phyloP scores from a whole-genome alignment of 2,888 invertebrate genomes.

The Myathropa florea region DNA sequence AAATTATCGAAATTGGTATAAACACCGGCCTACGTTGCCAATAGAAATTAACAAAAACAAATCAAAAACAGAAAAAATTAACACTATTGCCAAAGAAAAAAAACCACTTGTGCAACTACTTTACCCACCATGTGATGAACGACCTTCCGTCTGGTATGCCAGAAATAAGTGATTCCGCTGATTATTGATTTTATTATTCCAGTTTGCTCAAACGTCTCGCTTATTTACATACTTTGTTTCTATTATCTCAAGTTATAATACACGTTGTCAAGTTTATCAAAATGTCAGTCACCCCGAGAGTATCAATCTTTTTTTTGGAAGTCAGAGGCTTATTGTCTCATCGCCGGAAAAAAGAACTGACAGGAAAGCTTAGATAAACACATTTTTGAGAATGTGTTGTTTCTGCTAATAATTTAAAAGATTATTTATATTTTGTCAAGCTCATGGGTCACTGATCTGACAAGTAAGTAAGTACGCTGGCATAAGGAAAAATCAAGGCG shows the following conservation, averaged over 20 bases:
- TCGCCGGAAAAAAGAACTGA: neutral
- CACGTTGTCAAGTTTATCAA: neutral
- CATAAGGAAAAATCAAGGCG: neutral
- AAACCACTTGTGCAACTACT: too few relatives aligned
- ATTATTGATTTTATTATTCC: neutral
- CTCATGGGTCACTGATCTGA: neutral
- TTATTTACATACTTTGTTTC: neutral
- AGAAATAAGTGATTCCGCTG: neutral
- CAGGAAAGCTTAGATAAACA: neutral
- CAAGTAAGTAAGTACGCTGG: neutral
- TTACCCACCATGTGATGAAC: too few relatives aligned
- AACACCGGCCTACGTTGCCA: too few relatives aligned
- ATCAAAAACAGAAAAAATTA: too few relatives aligned
- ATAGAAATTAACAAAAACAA: too few relatives aligned
- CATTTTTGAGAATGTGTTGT: neutral
- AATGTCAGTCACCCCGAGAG: slow-evolving; percentile 4
- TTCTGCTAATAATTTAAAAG: neutral
- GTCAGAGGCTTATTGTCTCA: neutral
- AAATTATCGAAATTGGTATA: too few relatives aligned
- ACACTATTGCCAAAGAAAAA: too few relatives aligned
- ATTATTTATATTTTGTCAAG: neutral
- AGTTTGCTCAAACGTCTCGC: neutral
- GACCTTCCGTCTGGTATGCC: too few relatives aligned
- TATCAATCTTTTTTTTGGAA: slow-evolving; percentile 4
- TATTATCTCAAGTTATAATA: neutral